These are phyloP conservation scores for Nipponia nippon DNA, from an alignment of 2,113 vertebrate genomes.

Conservation along the genomic window DNA sequence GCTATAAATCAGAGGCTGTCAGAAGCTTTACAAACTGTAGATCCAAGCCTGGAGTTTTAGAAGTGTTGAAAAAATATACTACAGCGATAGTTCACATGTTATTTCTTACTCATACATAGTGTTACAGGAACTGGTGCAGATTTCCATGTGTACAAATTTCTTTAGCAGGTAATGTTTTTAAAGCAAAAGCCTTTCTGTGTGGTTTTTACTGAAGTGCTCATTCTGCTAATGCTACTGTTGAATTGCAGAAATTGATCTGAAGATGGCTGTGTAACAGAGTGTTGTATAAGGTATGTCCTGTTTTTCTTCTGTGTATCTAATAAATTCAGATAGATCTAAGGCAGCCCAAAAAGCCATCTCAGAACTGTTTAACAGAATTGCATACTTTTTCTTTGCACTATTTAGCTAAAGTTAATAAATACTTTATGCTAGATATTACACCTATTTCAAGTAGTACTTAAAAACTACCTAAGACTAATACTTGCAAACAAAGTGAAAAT, in stretches of 20 bases:
- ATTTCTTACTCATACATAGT: background rate
- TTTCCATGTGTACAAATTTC: background rate
- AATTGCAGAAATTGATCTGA: background rate
- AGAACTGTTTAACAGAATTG: background rate
- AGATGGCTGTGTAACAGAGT: background rate
- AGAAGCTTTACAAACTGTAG: background rate
- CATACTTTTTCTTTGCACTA: background rate
- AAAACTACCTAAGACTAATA: background rate
- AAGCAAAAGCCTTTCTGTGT: background rate
- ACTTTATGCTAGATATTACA: background rate
- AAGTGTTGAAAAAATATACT: background rate
- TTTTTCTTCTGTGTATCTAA: background rate
- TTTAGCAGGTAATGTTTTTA: background rate
- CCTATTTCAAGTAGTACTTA: background rate
- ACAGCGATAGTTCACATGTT: fast-evolving
- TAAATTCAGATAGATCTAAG: background rate
- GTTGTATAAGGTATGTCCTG: background rate
- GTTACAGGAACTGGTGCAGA: background rate
- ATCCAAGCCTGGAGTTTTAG: background rate
- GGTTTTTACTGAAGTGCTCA: background rate
- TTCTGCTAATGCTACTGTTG: background rate
- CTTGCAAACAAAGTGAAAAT: background rate
- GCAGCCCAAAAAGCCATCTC: background rate
- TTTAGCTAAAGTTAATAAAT: background rate
- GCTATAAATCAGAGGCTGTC: background rate